phyloP scores from a whole-genome alignment of 2,113 vertebrate species.

The Mustela lutreola region DNA sequence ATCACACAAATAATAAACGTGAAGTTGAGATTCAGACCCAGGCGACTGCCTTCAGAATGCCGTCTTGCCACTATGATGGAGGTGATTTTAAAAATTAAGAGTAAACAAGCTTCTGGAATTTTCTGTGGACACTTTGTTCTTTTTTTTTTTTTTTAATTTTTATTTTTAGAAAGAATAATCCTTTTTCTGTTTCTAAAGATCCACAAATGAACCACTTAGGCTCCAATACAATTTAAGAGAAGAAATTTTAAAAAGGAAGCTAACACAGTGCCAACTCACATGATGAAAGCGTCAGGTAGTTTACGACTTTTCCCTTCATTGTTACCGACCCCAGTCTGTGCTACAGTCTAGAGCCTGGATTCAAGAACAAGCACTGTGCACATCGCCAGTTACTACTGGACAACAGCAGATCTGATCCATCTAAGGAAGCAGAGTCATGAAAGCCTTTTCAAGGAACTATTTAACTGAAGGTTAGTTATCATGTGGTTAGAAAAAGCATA shows the following conservation, averaged over 20 bases:
- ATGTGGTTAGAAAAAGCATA: neutral
- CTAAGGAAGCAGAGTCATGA: neutral
- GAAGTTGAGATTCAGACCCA: neutral
- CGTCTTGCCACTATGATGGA: neutral
- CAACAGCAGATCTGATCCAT: neutral
- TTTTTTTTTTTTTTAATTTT: neutral
- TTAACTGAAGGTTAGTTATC: neutral
- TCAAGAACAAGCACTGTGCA: neutral
- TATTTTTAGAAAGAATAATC: neutral
- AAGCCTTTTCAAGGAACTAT: neutral
- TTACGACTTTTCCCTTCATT: neutral
- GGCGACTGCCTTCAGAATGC: neutral
- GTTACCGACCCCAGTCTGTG: neutral
- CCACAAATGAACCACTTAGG: neutral
- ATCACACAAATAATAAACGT: neutral
- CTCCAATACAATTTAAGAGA: neutral
- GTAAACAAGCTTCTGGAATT: slow-evolving; percentile 15
- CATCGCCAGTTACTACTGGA: neutral
- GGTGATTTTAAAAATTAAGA: neutral
- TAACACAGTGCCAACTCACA: neutral
- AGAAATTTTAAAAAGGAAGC: neutral
- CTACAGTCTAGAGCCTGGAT: neutral
- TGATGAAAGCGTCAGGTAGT: neutral
- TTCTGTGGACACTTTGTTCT: neutral
- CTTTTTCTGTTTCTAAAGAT: neutral